Base-by-base conservation (phyloP, 2,113 vertebrate genomes). In the Condylura cristata region DNA sequence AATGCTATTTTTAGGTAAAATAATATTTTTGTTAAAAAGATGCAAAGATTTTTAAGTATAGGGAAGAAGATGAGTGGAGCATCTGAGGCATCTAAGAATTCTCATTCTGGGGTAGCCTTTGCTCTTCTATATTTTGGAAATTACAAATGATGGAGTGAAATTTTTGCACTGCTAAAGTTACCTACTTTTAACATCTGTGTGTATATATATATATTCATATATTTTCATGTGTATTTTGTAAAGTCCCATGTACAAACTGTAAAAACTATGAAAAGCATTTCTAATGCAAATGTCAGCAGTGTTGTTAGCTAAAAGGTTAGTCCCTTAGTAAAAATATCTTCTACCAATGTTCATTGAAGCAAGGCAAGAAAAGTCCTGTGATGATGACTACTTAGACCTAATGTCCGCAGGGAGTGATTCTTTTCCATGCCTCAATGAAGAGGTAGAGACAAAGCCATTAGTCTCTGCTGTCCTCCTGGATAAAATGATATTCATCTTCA, bases 401-500 rank as follows among this genome's bases (percentile, higher is more conserved):
- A 1, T 72, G 6, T 90, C 65, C 83, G 12, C 28, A 70, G 3
- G 34, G 61, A 71, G 9, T 76, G 3, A 70, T 75, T 81, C 28
- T 88, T 13, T 53, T 24, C 22, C 70, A 41, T 71, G 20, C 28
- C 3, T 66, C 37, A 76, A 34, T 56, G 24, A 87, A 92, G 16
- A n/a, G 22, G 0, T 81, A 24, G 18, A 53, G 30, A 39, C 74
- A 86, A 91, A 86, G 5, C 5, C 26, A 53, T 91, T 70, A 3
- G 16, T 71, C 17, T 76, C 22, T 17, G 20, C 41, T 92, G 34
- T 53, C 6, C 10, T 72, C 26, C 28, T 20, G 1, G n/a, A 76
- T 70, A 66, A n/a, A 92, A 91, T 39, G 34, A 66, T 78, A 86
- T 65, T 94, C 53, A 85, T 86, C 44, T 76, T 80, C 20, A 75